Base-by-base conservation (phyloP, 2,797 vertebrate species). In the Geotrypetes seraphini region DNA sequence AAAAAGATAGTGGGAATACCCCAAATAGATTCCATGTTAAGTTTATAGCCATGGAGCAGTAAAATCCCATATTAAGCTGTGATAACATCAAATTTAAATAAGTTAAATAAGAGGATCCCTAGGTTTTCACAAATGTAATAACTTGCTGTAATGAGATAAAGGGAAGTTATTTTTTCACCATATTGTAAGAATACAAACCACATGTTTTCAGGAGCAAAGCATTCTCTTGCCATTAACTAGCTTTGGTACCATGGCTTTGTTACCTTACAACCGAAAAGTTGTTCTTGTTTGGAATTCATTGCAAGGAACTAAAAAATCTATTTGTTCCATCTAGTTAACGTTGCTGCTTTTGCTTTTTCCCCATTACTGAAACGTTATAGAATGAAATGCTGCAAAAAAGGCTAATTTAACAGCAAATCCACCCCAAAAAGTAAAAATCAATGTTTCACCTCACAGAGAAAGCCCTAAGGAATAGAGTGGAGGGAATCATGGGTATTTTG, bases 341-440 rank as follows among this genome's bases (percentile, higher is more conserved):
- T 19, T 19, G 5, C 7, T 33, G 11, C 7, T 33, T 43, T 12
- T 58, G 16, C n/a, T 36, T 60, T 30, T 14, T 16, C 7, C 20
- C 22, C 12, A 5, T 33, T 41, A 20, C 33, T 50, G 13, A 12
- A 37, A 30, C 20, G 27, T 49, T 26, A 40, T 10, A 38, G 27
- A 60, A 55, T 19, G 28, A 55, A 62, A 51, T 49, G 12, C 18
- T 43, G 11, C 3, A 25, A 36, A 41, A 40, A 29, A 15, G 25
- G 27, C 30, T 57, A 48, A 57, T 63, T 53, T 52, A 51, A 60
- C 46, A 52, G 9, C 22, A 59, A 66, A 55, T 51, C 31, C 42
- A 40, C 42, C 49, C 35, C 47, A 50, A 66, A 60, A 64, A 54
- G 36, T 57, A 56, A 61, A 69, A 71, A 49, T 50, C 47, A 53